Conservation (phyloP, 2,888 invertebrate species). For the Eupithecia tripunctaria region DNA sequence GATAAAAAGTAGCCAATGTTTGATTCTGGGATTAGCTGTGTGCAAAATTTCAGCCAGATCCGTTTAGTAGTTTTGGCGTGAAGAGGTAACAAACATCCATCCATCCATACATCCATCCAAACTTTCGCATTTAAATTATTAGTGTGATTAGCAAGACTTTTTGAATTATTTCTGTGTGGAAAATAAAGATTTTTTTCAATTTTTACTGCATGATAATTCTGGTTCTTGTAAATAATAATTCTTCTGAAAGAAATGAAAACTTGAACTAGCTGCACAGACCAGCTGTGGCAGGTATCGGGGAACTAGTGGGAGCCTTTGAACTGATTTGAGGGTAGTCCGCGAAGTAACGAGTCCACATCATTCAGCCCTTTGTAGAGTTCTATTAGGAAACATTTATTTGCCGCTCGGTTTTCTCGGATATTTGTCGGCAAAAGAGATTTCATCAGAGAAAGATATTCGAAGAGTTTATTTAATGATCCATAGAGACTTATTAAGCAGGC, state of each 20-base stretch:
- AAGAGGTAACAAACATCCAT: too few relatives aligned
- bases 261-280: neutral
- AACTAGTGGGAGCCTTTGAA: slow-evolving; percentile 33
- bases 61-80: too few relatives aligned
- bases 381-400: slow-evolving; percentile 19
- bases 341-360: slow-evolving; percentile 22
- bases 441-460: neutral
- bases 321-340: slow-evolving; percentile 31
- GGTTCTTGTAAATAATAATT: too few relatives aligned
- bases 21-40: too few relatives aligned
- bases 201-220: too few relatives aligned
- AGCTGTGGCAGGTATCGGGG: slow-evolving; percentile 22
- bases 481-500: neutral
- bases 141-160: too few relatives aligned
- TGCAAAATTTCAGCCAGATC: too few relatives aligned
- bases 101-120: too few relatives aligned
- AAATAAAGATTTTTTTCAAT: too few relatives aligned
- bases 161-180: too few relatives aligned
- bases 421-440: neutral
- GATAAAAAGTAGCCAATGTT: too few relatives aligned
- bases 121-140: too few relatives aligned
- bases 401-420: slow-evolving; percentile 5
- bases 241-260: neutral
- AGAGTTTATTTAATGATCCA: neutral
- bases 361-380: slow-evolving; percentile 23